These are phyloP conservation scores for Pemphigus obesinymphae DNA, from an alignment of 1,140 invertebrate genomes.

Conservation along the genomic window DNA sequence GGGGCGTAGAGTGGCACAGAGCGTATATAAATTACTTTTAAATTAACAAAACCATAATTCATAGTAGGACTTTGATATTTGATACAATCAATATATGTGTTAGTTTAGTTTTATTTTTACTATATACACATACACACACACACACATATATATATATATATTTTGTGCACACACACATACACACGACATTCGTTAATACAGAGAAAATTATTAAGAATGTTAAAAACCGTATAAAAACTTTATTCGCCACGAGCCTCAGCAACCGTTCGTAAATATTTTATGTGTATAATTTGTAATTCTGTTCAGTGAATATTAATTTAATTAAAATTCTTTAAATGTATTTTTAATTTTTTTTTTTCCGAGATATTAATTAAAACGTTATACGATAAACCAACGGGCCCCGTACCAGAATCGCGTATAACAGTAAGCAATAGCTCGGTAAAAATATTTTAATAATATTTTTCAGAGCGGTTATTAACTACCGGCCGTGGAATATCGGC, in stretches of 20 bases:
- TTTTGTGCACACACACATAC: no score
- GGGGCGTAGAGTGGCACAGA: no score
- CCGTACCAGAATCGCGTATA: no score
- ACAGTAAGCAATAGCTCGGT: slow-evolving; percentile 47
- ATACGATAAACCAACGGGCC: neutral
- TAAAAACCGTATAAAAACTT: neutral
- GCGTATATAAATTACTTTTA: neutral
- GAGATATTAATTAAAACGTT: slow-evolving; percentile 13
- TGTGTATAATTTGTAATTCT: neutral
- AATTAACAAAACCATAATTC: neutral
- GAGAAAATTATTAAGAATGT: neutral
- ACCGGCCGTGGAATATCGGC: no score
- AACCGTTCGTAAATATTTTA: neutral
- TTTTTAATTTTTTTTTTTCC: neutral
- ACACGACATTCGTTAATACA: neutral
- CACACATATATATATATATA: no score
- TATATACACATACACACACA: no score
- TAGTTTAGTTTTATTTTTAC: neutral
- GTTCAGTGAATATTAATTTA: slow-evolving; percentile 20
- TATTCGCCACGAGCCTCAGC: neutral
- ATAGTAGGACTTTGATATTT: neutral
- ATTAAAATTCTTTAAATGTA: slow-evolving; percentile 20
- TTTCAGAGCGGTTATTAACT: no score
- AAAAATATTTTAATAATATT: no score
- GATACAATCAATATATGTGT: neutral